Conservation (phyloP, 2,113 vertebrate species). For the Pedionomus torquatus region DNA sequence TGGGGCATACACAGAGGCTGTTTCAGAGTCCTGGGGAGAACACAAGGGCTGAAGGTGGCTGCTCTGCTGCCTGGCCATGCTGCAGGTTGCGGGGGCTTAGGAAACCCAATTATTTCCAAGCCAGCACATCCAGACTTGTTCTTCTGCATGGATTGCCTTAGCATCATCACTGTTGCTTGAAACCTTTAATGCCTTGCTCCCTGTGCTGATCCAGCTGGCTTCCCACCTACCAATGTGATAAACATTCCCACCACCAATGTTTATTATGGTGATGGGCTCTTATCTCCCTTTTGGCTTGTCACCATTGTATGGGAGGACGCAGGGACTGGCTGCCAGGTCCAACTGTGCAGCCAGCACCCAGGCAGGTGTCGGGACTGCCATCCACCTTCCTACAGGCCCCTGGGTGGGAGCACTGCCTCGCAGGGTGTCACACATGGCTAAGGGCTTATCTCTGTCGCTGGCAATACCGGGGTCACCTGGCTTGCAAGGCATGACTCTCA, state of each 20-base stretch:
- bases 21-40: background rate
- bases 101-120: background rate
- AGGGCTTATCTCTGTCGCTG: background rate
- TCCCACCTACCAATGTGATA: background rate
- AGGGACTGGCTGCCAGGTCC: background rate
- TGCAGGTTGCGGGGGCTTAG: background rate
- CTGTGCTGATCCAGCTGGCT: background rate
- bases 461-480: background rate
- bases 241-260: no score
- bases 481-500: background rate
- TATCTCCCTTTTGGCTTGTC: background rate
- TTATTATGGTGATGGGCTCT: background rate
- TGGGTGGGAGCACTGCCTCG: background rate
- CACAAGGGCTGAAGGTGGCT: background rate
- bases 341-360: background rate
- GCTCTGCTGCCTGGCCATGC: background rate
- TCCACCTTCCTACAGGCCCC: background rate
- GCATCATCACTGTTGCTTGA: background rate
- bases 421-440: background rate
- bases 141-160: background rate
- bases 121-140: background rate
- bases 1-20: accelerated
- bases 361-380: accelerated
- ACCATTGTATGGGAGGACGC: accelerated
- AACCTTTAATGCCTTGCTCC: background rate